Conservation (phyloP, 2,113 vertebrate species). For the Ceyx margarethae region DNA sequence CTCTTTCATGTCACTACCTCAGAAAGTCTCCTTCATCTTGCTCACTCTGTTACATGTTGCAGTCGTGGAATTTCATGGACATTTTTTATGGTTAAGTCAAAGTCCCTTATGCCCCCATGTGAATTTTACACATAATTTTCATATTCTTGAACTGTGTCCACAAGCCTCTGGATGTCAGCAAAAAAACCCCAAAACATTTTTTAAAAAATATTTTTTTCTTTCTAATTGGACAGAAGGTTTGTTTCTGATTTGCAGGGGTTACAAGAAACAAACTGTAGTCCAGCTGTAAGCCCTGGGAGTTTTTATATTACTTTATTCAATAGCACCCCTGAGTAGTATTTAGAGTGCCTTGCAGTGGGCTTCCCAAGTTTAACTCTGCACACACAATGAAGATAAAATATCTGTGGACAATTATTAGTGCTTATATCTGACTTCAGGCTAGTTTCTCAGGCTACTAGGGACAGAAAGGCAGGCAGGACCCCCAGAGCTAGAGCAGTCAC, state of each 20-base stretch:
- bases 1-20: background rate
- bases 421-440: background rate
- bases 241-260: slow-evolving; percentile 44
- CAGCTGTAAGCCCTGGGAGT: slow-evolving; percentile 10
- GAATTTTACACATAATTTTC: slow-evolving; percentile 46
- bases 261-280: slow-evolving; percentile 13
- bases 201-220: background rate
- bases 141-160: slow-evolving; percentile 31
- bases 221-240: background rate
- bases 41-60: background rate
- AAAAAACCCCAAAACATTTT: slow-evolving; percentile 6
- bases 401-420: background rate
- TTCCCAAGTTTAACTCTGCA: background rate
- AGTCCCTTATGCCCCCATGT: background rate
- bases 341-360: background rate
- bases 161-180: background rate
- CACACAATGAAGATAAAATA: background rate
- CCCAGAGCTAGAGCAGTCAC: background rate
- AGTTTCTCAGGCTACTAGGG: background rate
- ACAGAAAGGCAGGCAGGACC: background rate
- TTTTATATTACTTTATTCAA: slow-evolving; percentile 49
- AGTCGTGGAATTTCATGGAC: background rate
- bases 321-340: background rate
- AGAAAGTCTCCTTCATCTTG: background rate
- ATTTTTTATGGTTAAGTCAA: background rate